Conservation (phyloP, 2,888 invertebrate genomes). For the Pandemis heparana region DNA sequence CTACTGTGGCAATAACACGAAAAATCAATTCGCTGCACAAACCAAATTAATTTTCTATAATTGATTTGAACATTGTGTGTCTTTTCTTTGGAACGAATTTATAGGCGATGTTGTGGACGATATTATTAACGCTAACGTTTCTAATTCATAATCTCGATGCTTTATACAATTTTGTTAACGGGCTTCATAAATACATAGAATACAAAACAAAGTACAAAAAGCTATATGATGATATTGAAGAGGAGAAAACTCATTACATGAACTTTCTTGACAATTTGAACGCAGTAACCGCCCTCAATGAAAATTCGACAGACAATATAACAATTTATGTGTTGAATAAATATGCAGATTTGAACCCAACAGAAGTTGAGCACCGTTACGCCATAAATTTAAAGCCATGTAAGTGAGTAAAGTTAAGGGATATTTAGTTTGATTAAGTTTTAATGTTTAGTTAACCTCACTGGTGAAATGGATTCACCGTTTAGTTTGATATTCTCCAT, state of each 20-base stretch:
- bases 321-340: slow-evolving; percentile 60
- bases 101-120: background rate
- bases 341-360: slow-evolving; percentile 61
- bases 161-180: slow-evolving; percentile 46
- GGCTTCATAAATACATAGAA: slow-evolving; percentile 52
- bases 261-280: slow-evolving; percentile 63
- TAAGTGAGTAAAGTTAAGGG: slow-evolving; percentile 52
- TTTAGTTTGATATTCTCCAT: slow-evolving; percentile 3
- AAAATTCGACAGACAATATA: slow-evolving; percentile 47
- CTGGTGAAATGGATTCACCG: background rate
- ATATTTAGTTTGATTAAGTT: slow-evolving; percentile 19
- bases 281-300: slow-evolving; percentile 56
- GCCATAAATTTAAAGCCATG: slow-evolving; percentile 61
- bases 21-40: slow-evolving; percentile 20
- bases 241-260: slow-evolving; percentile 52
- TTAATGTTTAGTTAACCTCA: slow-evolving; percentile 1
- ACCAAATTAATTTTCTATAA: background rate
- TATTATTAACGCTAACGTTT: slow-evolving; percentile 15
- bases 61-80: background rate
- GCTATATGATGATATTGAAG: slow-evolving; percentile 51
- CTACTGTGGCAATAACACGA: background rate
- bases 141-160: slow-evolving; percentile 23
- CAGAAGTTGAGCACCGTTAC: slow-evolving; percentile 57
- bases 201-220: slow-evolving; percentile 62
- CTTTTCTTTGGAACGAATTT: background rate